Conservation (phyloP, 2,113 vertebrate species). For the Myrmophylax atrothorax region DNA sequence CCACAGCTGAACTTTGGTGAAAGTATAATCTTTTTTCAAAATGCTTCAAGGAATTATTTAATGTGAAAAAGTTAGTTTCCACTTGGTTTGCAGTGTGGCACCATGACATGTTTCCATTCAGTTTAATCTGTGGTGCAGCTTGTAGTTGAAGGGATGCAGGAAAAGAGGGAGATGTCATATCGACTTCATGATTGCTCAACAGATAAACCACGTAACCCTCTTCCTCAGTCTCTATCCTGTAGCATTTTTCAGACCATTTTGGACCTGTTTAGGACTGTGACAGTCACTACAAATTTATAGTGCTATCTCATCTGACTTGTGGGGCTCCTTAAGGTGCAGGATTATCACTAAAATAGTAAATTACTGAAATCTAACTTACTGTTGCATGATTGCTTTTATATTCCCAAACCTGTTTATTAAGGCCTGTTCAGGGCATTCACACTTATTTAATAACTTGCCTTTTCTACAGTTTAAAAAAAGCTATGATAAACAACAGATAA, state of each 20-base stretch:
- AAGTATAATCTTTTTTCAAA: not conserved
- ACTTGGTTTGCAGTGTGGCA: not conserved
- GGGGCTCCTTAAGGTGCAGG: not conserved
- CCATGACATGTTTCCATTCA: not conserved
- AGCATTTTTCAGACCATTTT: not conserved
- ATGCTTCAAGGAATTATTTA: not conserved
- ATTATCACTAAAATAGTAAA: not conserved
- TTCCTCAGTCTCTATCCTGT: not conserved
- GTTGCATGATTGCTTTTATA: not conserved
- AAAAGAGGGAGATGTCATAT: not conserved
- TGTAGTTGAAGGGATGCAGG: not conserved
- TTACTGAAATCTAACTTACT: not conserved
- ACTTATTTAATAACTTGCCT: not conserved
- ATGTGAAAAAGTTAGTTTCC: slow-evolving; percentile 14
- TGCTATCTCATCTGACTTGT: not conserved
- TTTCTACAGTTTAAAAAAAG: not conserved
- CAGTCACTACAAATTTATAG: not conserved
- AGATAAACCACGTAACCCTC: not conserved
- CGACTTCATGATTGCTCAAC: not conserved
- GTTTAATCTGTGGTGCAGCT: not conserved
- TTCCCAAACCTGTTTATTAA: not conserved
- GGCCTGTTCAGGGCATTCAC: not conserved
- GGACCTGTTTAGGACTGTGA: not conserved
- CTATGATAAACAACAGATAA: not conserved
- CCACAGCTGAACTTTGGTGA: slow-evolving; percentile 6